A percentile compares a stretch with the other conserved stretches of the same genome.
Evolutionary conservation across 2,113 vertebrate species (phyloP).

Genomic region (Burhinus oedicnemus): DNA sequence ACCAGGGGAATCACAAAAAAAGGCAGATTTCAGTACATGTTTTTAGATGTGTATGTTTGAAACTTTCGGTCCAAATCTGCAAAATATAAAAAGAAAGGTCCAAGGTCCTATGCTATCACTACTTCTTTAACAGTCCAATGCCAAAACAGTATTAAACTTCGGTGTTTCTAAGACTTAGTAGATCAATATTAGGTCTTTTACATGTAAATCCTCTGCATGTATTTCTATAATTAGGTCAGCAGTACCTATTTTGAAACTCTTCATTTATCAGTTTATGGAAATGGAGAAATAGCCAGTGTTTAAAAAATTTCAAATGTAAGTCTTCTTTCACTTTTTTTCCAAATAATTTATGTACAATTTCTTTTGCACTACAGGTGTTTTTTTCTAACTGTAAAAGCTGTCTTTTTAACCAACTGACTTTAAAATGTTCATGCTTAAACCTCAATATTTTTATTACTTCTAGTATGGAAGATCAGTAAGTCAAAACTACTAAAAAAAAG

Average conservation of each 20-base stretch:
- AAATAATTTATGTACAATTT: background rate
- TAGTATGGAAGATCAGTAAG: background rate
- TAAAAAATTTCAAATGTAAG: background rate
- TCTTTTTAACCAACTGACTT: background rate
- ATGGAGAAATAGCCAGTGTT: background rate
- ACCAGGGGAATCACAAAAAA: background rate
- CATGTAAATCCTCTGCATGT: background rate
- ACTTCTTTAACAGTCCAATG: background rate
- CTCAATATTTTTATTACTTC: background rate
- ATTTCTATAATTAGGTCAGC: background rate
- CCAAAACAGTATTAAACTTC: background rate
- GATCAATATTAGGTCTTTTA: background rate
- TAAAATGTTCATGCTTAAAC: background rate
- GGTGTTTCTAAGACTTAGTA: background rate
- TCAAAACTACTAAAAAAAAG: background rate
- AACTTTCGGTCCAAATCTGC: background rate
- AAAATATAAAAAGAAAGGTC: background rate
- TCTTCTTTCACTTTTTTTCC: background rate
- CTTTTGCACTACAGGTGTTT: background rate
- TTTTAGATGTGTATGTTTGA: background rate
- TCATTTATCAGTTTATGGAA: background rate
- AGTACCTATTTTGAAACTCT: background rate
- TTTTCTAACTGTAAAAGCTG: background rate
- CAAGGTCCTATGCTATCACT: rapidly evolving
- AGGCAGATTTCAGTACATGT: background rate